Evolutionary conservation across 2,113 vertebrate genomes (phyloP).

Genomic region (Lampris incognitus): DNA sequence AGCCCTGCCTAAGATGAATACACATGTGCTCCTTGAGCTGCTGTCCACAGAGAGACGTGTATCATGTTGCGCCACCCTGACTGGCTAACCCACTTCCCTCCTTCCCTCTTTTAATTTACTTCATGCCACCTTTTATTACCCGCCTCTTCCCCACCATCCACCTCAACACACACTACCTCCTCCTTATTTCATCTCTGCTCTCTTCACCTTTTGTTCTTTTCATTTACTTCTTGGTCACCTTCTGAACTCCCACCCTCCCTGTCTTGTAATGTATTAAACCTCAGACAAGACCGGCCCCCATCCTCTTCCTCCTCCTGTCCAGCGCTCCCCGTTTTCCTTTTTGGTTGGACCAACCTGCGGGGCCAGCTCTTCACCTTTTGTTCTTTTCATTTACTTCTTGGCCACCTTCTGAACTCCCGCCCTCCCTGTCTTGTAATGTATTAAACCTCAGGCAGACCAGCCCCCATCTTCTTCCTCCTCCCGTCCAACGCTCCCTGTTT

Average conservation of each 20-base stretch:
- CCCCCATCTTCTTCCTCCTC: not conserved
- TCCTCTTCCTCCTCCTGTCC: not conserved
- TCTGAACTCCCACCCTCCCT: not conserved
- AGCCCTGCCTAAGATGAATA: not conserved
- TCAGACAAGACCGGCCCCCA: not conserved
- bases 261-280: not conserved
- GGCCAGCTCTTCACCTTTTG: not conserved
- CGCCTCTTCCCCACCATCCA: not conserved
- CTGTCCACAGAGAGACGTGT: not conserved
- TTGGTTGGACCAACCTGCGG: no score
- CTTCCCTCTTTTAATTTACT: not conserved
- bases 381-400: not conserved
- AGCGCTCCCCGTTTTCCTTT: no score
- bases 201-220: conserved; percentile 10
- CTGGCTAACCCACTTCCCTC: not conserved
- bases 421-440: not conserved
- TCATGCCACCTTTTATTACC: not conserved
- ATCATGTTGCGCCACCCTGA: not conserved
- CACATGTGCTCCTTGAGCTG: not conserved
- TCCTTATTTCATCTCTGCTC: not conserved
- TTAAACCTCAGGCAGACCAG: not conserved
- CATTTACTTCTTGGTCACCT: not conserved
- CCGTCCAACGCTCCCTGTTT: no score
- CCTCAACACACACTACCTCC: not conserved
- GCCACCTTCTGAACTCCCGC: not conserved